Evolutionary conservation across 2,888 invertebrate species (phyloP), one percentile per base, ranked within the genome.

Genomic region (Tethea ocularis): DNA sequence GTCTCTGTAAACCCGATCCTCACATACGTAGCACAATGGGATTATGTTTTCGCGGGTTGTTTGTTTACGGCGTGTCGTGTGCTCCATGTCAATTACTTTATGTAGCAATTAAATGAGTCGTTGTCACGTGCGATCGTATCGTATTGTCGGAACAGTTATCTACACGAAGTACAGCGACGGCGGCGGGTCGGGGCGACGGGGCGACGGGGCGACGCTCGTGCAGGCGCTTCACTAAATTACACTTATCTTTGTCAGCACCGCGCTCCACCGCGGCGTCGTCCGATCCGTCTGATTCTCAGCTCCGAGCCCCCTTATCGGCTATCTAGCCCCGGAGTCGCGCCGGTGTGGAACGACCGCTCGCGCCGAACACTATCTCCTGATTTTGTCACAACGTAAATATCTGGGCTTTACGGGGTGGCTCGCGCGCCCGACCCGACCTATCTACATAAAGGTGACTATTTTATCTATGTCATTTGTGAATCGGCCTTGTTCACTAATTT

Each of bases 361-460:
- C 38, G 13, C 8, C 29, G 4, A 1, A 10, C 46, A 26, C 26
- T 46, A 46, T 10, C 46, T 20, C n/a, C 15, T 6, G 46, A 41
- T 41, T 41, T 41, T 41, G 41, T 41, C 41, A 41, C 41, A 17
- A 41, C 41, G 41, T 41, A 41, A 41, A 41, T 41, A 41, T 17
- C 41, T 4, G 41, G 6, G 41, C 41, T 41, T 46, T 17, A 46
- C 20, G 2, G 17, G 20, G 46, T 46, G 10, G 46, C 20, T 46
- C 46, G 17, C 46, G 15, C 46, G 46, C 20, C 20, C 20, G 17
- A 46, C 46, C n/a, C 38, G 6, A n/a, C 13, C 38, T 38, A 46
- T 46, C 46, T 46, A 46, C 46, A 20, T 46, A 10, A 46, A 46
- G 46, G 46, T 46, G 46, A 46, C 46, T 46, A 20, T 46, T 46